Conservation (phyloP, 2,113 vertebrate genomes). For the Epinephelus moara region DNA sequence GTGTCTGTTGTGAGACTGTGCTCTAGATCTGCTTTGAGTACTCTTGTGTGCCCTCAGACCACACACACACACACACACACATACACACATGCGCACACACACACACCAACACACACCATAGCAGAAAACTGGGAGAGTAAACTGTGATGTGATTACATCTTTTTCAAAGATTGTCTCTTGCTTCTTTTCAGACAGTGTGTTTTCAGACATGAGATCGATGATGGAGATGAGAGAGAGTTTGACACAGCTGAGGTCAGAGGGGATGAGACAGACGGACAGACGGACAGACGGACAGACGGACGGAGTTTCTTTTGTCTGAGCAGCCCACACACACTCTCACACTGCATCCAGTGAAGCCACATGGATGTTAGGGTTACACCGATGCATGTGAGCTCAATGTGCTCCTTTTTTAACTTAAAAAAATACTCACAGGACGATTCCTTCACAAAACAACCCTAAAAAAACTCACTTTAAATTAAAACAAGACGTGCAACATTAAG, state of each 20-base stretch:
- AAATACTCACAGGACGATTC: conserved; percentile 37
- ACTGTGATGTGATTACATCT: conserved; percentile 79
- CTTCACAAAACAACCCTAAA: conserved; percentile 43
- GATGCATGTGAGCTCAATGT: conserved; percentile 38
- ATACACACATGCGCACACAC: conserved; percentile 30
- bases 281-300: conserved; percentile 29
- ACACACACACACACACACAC: conserved; percentile 38
- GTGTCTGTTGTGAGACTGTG: conserved; percentile 75
- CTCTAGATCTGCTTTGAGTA: conserved; percentile 78
- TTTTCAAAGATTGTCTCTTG: conserved; percentile 87
- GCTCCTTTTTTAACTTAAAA: conserved; percentile 43
- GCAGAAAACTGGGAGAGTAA: conserved; percentile 77
- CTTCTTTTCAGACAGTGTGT: conserved; percentile 78
- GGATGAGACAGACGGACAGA: conserved; percentile 18
- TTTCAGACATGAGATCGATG: conserved; percentile 43
- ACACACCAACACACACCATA: conserved; percentile 57
- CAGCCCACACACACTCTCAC: conserved; percentile 32
- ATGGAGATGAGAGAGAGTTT: conserved; percentile 36
- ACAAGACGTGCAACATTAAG: conserved; percentile 75
- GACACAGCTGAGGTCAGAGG: conserved; percentile 47
- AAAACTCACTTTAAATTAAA: conserved; percentile 19
- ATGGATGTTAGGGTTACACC: conserved; percentile 5
- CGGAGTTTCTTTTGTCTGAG: conserved; percentile 38
- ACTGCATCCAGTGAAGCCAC: conserved; percentile 34
- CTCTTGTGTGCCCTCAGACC: conserved; percentile 67